Percentiles rank a stretch among this genome's conserved stretches.
phyloP scores from a whole-genome alignment of 2,888 invertebrate species.

The Epistrophe grossulariae region DNA sequence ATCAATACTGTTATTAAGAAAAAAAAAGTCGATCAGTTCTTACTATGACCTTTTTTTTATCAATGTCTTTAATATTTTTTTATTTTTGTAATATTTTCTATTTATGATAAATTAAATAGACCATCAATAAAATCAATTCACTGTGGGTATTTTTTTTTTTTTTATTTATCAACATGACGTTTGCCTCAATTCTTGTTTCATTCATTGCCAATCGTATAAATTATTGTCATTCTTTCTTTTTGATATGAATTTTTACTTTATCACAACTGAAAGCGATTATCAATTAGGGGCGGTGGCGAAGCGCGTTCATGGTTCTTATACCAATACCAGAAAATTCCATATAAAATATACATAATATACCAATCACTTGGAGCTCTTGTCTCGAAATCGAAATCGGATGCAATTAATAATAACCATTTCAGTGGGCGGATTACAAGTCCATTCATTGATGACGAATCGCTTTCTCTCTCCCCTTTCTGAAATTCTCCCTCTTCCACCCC shows the following conservation, averaged over 20 bases:
- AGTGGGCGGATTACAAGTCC: slow-evolving; percentile 66
- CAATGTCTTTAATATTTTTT: too few species aligned
- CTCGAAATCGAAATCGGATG: slow-evolving; percentile 26
- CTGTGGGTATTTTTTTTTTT: background rate
- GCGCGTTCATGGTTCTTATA: background rate
- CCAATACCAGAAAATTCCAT: background rate
- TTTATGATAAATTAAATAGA: too few species aligned
- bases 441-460: slow-evolving; percentile 23
- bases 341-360: background rate
- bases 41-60: too few species aligned
- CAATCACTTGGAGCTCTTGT: background rate
- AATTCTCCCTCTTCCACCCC: background rate
- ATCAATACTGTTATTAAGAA: too few species aligned
- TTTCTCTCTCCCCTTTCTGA: background rate
- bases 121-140: too few species aligned
- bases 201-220: background rate
- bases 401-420: slow-evolving; percentile 66
- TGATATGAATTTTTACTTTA: background rate
- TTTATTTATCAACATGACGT: background rate
- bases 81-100: too few species aligned
- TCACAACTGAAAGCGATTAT: slow-evolving; percentile 53
- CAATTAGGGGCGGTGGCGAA: slow-evolving; percentile 49
- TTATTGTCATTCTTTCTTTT: background rate
- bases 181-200: background rate
- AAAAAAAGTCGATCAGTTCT: too few species aligned